A percentile compares a stretch with the other conserved stretches of the same genome.
Conservation (phyloP, 2,113 vertebrate species). For the Vicugna pacos region DNA sequence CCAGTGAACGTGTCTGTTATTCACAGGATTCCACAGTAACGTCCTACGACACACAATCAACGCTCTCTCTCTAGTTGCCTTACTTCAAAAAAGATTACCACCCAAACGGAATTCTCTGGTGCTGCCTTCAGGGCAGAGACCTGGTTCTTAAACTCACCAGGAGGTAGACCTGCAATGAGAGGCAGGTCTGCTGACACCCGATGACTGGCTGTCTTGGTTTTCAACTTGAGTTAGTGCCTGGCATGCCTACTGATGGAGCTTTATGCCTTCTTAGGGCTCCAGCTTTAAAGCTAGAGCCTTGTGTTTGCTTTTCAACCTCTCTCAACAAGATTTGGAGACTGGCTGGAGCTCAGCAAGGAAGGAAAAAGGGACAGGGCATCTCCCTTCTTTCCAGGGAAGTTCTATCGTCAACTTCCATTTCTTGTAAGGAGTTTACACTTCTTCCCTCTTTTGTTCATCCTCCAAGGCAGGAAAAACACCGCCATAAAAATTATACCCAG, state of each 20-base stretch:
- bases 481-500: background rate
- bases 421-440: conserved; percentile 1
- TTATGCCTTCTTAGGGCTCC: background rate
- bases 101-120: background rate
- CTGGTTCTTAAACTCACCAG: background rate
- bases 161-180: background rate
- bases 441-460: background rate
- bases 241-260: background rate
- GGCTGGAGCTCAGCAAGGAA: background rate
- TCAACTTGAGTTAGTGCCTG: background rate
- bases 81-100: background rate
- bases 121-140: background rate
- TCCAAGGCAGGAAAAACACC: background rate
- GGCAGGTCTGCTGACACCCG: background rate
- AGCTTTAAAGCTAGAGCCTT: background rate
- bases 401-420: background rate
- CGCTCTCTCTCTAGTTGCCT: background rate
- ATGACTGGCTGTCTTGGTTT: background rate
- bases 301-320: background rate
- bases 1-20: background rate
- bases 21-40: background rate
- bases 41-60: background rate
- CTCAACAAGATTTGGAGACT: background rate
- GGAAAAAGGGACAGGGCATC: background rate
- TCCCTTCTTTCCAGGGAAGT: background rate